Conservation (phyloP, 2,888 invertebrate genomes). For the Meiosimyza platycephala region DNA sequence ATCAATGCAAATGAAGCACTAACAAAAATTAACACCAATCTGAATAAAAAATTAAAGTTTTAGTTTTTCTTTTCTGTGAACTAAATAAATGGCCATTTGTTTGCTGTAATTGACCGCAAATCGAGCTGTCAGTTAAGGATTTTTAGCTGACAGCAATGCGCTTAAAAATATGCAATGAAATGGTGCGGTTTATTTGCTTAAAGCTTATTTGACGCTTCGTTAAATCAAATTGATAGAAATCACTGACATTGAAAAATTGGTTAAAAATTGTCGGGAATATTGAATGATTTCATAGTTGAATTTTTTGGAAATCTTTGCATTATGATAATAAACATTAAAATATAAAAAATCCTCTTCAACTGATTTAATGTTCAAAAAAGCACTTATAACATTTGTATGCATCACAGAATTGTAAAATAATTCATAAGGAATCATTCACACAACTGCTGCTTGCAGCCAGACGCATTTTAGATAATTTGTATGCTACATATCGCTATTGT, state of each 20-base stretch:
- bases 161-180: neutral
- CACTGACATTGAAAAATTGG: too few species aligned
- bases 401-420: too few species aligned
- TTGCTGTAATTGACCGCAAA: slow-evolving; percentile 15
- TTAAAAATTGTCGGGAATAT: too few species aligned
- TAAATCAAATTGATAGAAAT: too few species aligned
- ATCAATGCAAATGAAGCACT: neutral
- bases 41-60: neutral
- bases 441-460: too few species aligned
- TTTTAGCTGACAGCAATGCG: neutral
- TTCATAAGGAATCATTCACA: too few species aligned
- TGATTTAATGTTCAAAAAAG: too few species aligned
- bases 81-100: neutral
- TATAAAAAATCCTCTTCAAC: too few species aligned
- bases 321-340: too few species aligned
- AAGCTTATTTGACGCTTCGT: neutral
- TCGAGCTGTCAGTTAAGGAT: neutral
- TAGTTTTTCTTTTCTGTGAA: neutral
- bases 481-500: neutral
- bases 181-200: neutral
- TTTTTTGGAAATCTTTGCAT: too few species aligned
- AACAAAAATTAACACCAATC: neutral
- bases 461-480: neutral
- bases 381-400: too few species aligned
- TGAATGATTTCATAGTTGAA: too few species aligned